Base-by-base conservation (phyloP, 2,113 vertebrate genomes). In the Amblyopsis rosae region DNA sequence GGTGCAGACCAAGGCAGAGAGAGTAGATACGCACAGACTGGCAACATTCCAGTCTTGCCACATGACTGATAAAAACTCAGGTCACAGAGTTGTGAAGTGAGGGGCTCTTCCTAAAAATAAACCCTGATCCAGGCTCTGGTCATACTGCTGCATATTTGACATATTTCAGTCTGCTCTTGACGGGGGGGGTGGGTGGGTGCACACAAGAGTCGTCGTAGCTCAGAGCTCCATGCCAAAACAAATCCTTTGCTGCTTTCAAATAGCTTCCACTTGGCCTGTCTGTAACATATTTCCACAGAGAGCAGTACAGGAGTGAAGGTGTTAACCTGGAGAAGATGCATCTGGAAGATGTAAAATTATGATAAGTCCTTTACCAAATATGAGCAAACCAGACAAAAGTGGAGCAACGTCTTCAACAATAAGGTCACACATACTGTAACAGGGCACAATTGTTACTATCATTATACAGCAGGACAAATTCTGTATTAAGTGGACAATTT, bases 101-200 rank as follows among this genome's bases (percentile, higher is more conserved):
- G 65, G 69, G 48, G 32, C 72, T 69, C 73, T 19, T 50, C 57
- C 86, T 84, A 84, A 89, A 91, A 87, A 91, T 88, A 92, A 77
- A 72, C 62, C 19, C 68, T 76, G 75, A 79, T 26, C 26, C 69
- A 65, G 54, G 67, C 75, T 64, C 60, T 55, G 82, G 86, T 86
- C 84, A 78, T 51, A 10, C 49, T 79, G 65, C 81, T 73, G 79
- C 90, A 89, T 92, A 79, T 87, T 90, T 87, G 50, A 73, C 82
- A 91, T 89, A 82, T 85, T 92, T 91, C 63, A 35, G 66, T 65
- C 70, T 73, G 73, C 73, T 84, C 15, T 71, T 60, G 67, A 68
- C 76, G 73, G 73, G 26, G 71, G 73, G n/a, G n/a, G n/a, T n/a
- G n/a, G n/a, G n/a, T n/a, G n/a, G n/a, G n/a, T n/a, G n/a, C 13